Base-by-base conservation (phyloP, 1,140 invertebrate genomes). In the Heliothis virescens region DNA sequence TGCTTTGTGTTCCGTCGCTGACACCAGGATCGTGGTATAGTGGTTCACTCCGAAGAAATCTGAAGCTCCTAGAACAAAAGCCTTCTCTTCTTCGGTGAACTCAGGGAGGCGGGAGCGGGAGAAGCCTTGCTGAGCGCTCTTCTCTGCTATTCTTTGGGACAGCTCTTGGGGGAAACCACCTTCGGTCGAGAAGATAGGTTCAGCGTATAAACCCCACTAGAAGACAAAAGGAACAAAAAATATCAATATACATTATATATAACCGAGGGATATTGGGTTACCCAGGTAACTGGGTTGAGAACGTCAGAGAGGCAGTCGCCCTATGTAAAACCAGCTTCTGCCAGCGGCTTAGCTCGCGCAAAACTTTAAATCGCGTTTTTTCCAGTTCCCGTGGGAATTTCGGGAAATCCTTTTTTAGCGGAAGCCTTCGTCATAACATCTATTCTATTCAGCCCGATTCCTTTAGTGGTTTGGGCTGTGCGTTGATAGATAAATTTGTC, bases 11-110 rank as follows among this genome's bases (percentile, higher is more conserved):
- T 85, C 73, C 21, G 79, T 80, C 0, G 86, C 85, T 9, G 86
- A 88, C 34, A 89, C 67, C 1, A 89, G 18, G 3, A n/a, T 82
- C 0, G 94, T 90, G 1, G 95, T 95, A 77, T 97, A 97, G 53
- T 96, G 94, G 79, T 96, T 97, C 0, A 97, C 88, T n/a, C 96
- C 96, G 53, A 96, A 95, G 94, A 96, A 97, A 84, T 97, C 96
- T 4, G 91, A 90, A 11, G 95, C 91, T 48, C 96, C 96, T 75
- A 94, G 95, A 1, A 96, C 95, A 41, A 93, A 90, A 53, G 93
- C 67, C 2, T 93, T 95, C 91, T 96, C 96, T 69, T 95, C 87
- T n/a, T 91, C 71, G 0, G 92, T 89, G 60, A 96, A 95, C 63
- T 88, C 82, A 0, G 96, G 96, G 18, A 96, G 85, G 52, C 95